Base-by-base conservation (phyloP, 2,113 vertebrate genomes). In the Notarius lentiginosus region DNA sequence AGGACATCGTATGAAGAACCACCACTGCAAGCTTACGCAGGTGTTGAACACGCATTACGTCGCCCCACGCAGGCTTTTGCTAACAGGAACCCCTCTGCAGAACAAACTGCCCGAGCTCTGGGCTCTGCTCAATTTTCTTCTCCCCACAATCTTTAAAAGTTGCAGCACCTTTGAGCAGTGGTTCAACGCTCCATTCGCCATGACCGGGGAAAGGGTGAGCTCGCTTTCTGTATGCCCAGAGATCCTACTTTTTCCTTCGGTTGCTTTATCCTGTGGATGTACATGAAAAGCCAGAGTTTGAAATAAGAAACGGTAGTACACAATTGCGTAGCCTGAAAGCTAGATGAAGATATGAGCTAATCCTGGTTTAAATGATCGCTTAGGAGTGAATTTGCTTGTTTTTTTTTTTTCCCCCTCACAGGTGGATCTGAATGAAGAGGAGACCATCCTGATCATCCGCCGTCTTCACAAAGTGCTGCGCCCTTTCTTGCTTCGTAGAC, bases 151-250 rank as follows among this genome's bases (percentile, higher is more conserved):
- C 92, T 99, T 99, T 91, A 99, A 99, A 95, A 99, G 98, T 93
- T 99, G 98, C 94, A 99, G 96, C 94, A 99, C 97, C 68, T 99
- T 99, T 49, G 98, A 99, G 88, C 98, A 99, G 93, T 99, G 98
- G 98, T 99, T 99, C 94, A 99, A 99, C 0, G 98, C 98, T 15
- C 98, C 98, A 0, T 99, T 99, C 89, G 98, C 98, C 92, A 99
- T 99, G 97, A 99, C 98, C 4, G 97, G 98, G 90, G 98, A 99
- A 94, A 96, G 97, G 96, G 98, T 99, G 95, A 58, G 87, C 56
- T 17, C 27, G 18, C 18, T 55, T 49, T 75, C 27, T n/a, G 10
- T 10, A 14, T 27, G 4, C 53, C 56, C 51, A 56, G 15, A n/a
- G n/a, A 30, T 79, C 0, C 5, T 58, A 20, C 17, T 27, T 79